Evolutionary conservation across 2,113 vertebrate species (phyloP).

Genomic region (Anarrhichthys ocellatus): DNA sequence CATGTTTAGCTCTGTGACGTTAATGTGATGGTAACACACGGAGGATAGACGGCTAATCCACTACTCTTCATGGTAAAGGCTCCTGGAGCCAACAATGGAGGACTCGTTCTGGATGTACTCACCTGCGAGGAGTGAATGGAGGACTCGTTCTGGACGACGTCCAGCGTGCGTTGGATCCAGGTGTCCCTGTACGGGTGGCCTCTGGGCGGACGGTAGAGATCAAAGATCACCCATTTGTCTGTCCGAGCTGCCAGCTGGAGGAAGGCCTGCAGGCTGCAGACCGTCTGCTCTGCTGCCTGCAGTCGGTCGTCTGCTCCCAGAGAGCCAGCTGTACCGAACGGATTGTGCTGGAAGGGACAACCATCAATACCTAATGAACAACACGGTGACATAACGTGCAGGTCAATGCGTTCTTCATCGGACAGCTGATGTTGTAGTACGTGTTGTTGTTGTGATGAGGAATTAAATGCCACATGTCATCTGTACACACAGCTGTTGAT

Average conservation of each 20-base stretch:
- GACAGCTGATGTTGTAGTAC: neutral
- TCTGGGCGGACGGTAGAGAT: slow-evolving; percentile 87
- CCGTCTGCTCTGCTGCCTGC: slow-evolving; percentile 81
- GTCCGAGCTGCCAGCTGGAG: slow-evolving; percentile 84
- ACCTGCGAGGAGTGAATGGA: slow-evolving; percentile 87
- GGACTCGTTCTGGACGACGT: slow-evolving; percentile 81
- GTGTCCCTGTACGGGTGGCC: slow-evolving; percentile 86
- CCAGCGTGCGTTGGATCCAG: slow-evolving; percentile 85
- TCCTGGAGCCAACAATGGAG: no score
- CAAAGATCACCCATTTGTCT: slow-evolving; percentile 87
- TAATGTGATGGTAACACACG: no score
- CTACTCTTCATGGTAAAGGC: no score
- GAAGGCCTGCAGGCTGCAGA: slow-evolving; percentile 85
- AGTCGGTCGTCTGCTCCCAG: slow-evolving; percentile 76
- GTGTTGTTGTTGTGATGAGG: neutral
- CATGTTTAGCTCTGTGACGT: no score
- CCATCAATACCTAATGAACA: slow-evolving; percentile 39
- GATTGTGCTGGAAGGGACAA: slow-evolving; percentile 77
- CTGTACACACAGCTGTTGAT: neutral
- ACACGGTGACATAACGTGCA: neutral
- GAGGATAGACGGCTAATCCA: no score
- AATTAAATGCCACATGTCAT: neutral
- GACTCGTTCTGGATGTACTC: neutral
- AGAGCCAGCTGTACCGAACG: slow-evolving; percentile 80
- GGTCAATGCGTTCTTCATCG: neutral